These are phyloP conservation scores for Chelonus insularis DNA, from an alignment of 1,140 invertebrate species.

Conservation along the genomic window DNA sequence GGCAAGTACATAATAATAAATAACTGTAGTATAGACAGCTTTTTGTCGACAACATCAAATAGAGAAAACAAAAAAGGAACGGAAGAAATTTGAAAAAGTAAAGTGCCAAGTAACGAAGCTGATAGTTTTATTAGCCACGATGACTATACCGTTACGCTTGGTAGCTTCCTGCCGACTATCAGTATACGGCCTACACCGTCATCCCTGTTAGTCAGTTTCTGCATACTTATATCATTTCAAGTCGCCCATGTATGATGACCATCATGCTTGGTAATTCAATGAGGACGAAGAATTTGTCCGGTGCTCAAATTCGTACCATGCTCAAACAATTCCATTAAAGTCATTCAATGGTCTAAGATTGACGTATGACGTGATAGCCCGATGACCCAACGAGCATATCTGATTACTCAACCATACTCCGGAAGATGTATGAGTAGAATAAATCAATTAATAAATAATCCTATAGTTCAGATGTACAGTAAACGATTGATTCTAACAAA, in stretches of 20 bases:
- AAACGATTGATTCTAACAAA: too few relatives aligned
- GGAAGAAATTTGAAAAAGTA: too few relatives aligned
- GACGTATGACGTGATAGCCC: not conserved
- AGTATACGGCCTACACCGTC: constrained; percentile 31
- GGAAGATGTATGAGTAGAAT: too few relatives aligned
- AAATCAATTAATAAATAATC: too few relatives aligned
- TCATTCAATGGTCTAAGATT: not conserved
- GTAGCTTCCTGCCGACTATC: constrained; percentile 48
- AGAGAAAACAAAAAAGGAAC: too few relatives aligned
- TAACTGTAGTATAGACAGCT: too few relatives aligned
- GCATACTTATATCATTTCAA: constrained; percentile 41
- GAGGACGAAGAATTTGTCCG: not conserved
- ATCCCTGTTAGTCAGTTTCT: constrained; percentile 35
- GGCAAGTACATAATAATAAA: too few relatives aligned
- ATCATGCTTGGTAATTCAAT: constrained; percentile 20
- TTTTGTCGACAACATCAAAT: too few relatives aligned
- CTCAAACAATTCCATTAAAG: constrained; percentile 11
- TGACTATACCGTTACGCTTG: constrained; percentile 47
- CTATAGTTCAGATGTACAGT: too few relatives aligned
- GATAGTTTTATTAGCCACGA: not conserved
- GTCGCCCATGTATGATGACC: constrained; percentile 3
- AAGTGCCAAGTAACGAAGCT: not conserved
- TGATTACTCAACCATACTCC: too few relatives aligned
- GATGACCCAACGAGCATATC: not conserved
- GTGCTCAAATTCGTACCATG: not conserved